phyloP scores from a whole-genome alignment of 2,797 vertebrate genomes.

The Enteromius anoplus region DNA sequence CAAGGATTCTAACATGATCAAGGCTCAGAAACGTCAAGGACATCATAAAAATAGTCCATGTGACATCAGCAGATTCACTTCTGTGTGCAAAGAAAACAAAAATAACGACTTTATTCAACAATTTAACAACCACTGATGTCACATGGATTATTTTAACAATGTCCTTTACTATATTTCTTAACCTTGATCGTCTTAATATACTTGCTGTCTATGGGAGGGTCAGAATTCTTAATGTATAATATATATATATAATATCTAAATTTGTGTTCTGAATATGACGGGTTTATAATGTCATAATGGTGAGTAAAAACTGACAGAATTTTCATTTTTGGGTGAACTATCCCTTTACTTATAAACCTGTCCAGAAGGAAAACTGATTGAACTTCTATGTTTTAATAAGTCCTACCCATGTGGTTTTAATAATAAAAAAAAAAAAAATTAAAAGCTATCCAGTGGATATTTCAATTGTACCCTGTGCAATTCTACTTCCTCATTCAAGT shows the following conservation, averaged over 20 bases:
- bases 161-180: background rate
- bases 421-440: too few relatives aligned
- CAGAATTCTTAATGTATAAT: background rate
- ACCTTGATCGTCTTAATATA: background rate
- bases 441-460: background rate
- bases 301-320: background rate
- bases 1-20: background rate
- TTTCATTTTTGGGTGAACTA: background rate
- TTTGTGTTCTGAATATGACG: background rate
- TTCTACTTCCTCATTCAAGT: constrained; percentile 1
- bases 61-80: background rate
- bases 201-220: background rate
- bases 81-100: background rate
- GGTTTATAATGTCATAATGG: background rate
- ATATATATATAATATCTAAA: background rate
- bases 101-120: background rate
- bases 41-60: background rate
- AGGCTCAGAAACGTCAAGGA: background rate
- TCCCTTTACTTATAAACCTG: background rate
- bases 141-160: background rate
- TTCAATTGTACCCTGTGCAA: background rate
- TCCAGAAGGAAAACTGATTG: background rate
- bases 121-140: background rate
- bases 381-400: background rate
- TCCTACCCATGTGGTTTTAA: background rate